phyloP scores from a whole-genome alignment of 2,113 vertebrate species.

The Leptodactylus fuscus region DNA sequence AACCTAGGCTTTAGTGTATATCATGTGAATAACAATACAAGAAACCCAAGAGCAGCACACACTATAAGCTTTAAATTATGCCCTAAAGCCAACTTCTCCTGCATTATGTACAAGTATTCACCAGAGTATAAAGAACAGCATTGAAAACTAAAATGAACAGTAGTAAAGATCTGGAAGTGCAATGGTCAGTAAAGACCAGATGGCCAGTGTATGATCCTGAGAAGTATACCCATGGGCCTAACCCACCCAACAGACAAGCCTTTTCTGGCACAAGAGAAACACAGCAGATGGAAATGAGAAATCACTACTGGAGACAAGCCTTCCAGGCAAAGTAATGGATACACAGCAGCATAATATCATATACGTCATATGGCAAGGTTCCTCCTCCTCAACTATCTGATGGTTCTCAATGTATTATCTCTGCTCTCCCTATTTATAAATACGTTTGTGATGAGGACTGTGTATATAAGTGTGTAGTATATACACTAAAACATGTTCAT shows the following conservation, averaged over 20 bases:
- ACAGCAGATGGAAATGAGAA: slow-evolving; percentile 34
- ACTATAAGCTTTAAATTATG: background rate
- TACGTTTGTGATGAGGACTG: too few species aligned
- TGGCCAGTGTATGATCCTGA: slow-evolving; percentile 25
- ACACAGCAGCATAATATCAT: background rate
- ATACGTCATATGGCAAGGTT: background rate
- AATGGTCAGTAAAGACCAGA: slow-evolving; percentile 15
- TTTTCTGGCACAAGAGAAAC: background rate
- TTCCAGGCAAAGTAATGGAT: background rate
- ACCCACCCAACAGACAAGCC: slow-evolving; percentile 24
- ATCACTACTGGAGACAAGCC: background rate
- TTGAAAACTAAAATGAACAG: background rate
- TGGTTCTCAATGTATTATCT: background rate
- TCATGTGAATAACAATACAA: background rate
- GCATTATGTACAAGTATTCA: background rate
- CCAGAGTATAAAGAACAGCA: background rate
- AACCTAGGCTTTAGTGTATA: too few species aligned
- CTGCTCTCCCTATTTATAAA: background rate
- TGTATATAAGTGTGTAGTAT: too few species aligned
- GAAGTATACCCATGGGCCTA: background rate
- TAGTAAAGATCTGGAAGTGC: background rate
- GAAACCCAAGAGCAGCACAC: background rate
- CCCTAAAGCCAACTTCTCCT: background rate
- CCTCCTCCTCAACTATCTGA: background rate
- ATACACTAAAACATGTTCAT: too few species aligned